These are phyloP conservation scores for Euborellia annulipes DNA, from an alignment of 1,140 invertebrate species.

Conservation along the genomic window DNA sequence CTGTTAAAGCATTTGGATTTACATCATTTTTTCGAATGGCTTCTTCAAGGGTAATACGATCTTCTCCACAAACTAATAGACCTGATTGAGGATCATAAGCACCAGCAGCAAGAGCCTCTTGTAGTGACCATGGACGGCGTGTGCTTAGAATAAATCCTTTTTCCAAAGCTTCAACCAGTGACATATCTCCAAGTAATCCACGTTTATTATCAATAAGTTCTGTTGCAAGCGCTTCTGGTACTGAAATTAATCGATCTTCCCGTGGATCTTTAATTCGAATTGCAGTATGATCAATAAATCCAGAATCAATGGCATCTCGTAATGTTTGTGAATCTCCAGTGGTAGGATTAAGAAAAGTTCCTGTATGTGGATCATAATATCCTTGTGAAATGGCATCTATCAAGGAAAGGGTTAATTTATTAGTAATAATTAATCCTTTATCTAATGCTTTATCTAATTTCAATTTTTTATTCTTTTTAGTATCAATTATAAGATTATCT, in stretches of 20 bases:
- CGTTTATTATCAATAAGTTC: slow-evolving; percentile 52
- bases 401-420: slow-evolving; percentile 47
- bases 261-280: slow-evolving; percentile 59
- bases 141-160: slow-evolving; percentile 62
- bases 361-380: slow-evolving; percentile 56
- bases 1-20: slow-evolving; percentile 58
- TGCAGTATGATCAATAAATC: slow-evolving; percentile 50
- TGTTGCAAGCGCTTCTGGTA: slow-evolving; percentile 49
- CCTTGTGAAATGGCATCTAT: slow-evolving; percentile 61
- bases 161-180: slow-evolving; percentile 56
- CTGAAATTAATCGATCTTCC: slow-evolving; percentile 43
- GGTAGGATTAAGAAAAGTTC: slow-evolving; percentile 64
- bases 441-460: slow-evolving; percentile 52
- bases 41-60: slow-evolving; percentile 59
- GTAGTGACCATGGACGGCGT: slow-evolving; percentile 60
- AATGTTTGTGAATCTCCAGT: slow-evolving; percentile 57
- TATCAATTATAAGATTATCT: slow-evolving; percentile 48
- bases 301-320: slow-evolving; percentile 49
- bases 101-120: slow-evolving; percentile 70
- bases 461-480: slow-evolving; percentile 44
- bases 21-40: slow-evolving; percentile 60
- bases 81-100: slow-evolving; percentile 64
- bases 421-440: slow-evolving; percentile 49
- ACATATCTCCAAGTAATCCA: slow-evolving; percentile 48
- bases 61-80: slow-evolving; percentile 44